Percentiles rank a stretch among this genome's conserved stretches.
Evolutionary conservation across 1,140 invertebrate species (phyloP).

Genomic region (Drosophila insularis): DNA sequence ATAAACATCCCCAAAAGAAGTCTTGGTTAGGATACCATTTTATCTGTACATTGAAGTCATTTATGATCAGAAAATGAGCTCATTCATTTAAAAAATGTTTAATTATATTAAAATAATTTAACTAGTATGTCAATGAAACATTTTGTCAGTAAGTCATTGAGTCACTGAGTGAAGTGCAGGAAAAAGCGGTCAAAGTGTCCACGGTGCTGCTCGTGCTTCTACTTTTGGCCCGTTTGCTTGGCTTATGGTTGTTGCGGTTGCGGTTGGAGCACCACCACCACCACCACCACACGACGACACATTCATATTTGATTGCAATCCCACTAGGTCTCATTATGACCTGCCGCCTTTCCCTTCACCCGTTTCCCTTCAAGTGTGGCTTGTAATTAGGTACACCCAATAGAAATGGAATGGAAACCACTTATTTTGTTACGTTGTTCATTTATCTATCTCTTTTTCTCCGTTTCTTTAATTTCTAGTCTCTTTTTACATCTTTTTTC

Average conservation of each 20-base stretch:
- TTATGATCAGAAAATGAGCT: too few species aligned
- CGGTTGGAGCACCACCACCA: background rate
- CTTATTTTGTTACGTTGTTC: background rate
- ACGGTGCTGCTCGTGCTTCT: too few species aligned
- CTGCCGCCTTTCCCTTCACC: background rate
- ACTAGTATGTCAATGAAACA: too few species aligned
- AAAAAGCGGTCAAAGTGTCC: too few species aligned
- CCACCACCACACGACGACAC: background rate
- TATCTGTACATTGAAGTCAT: too few species aligned
- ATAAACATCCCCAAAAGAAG: too few species aligned
- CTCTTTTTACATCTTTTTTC: background rate
- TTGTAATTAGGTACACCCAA: background rate
- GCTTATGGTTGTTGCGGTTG: background rate
- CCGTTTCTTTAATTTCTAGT: background rate
- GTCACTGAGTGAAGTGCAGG: too few species aligned
- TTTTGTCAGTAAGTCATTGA: too few species aligned
- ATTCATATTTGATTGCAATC: background rate
- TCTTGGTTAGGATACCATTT: too few species aligned
- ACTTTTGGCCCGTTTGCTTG: constrained; percentile 2
- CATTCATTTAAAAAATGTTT: too few species aligned
- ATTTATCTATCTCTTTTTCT: background rate
- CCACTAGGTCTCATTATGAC: background rate
- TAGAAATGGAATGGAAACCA: background rate
- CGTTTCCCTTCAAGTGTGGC: background rate
- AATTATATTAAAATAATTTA: too few species aligned